phyloP scores from a whole-genome alignment of 2,888 invertebrate species.

The Arenicola marina region DNA sequence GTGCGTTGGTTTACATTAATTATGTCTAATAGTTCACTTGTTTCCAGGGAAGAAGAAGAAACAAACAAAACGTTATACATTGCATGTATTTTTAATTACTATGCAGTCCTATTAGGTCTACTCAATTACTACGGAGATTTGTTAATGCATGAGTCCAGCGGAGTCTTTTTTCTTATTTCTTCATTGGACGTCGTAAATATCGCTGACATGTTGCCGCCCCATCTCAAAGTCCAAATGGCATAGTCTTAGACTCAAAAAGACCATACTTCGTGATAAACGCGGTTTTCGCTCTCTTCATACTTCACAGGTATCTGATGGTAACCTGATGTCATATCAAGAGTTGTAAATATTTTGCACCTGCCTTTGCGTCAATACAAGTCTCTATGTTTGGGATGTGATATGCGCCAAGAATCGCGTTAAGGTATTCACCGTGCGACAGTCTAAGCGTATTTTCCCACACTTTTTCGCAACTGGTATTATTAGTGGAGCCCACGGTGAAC shows the following conservation, averaged over 20 bases:
- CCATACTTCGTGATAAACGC: background rate
- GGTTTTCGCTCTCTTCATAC: background rate
- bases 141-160: slow-evolving; percentile 18
- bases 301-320: background rate
- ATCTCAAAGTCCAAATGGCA: slow-evolving; percentile 12
- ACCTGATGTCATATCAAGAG: background rate
- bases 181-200: too few relatives aligned
- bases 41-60: too few relatives aligned
- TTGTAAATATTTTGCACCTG: slow-evolving; percentile 1
- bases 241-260: background rate
- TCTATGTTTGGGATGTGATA: background rate
- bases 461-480: background rate
- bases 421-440: background rate
- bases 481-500: background rate
- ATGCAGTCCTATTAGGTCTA: too few relatives aligned
- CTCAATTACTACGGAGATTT: slow-evolving; percentile 27
- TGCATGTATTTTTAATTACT: too few relatives aligned
- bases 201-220: slow-evolving; percentile 5
- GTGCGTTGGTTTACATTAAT: too few relatives aligned
- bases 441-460: background rate
- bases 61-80: too few relatives aligned
- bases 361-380: background rate
- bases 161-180: background rate
- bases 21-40: too few relatives aligned
- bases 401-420: background rate